Conservation (phyloP, 2,113 vertebrate species). For the Holacanthus passer region DNA sequence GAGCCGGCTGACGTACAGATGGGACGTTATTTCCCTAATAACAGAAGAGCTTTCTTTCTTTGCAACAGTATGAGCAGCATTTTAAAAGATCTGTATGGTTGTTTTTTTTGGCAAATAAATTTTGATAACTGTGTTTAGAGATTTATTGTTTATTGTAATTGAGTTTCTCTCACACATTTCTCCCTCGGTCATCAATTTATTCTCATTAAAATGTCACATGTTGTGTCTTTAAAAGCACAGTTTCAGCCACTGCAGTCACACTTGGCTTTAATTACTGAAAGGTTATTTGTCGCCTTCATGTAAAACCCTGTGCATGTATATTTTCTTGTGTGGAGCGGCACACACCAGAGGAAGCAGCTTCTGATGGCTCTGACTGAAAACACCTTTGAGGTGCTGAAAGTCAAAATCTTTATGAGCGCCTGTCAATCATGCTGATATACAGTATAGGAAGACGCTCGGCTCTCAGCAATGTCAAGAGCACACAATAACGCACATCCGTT, state of each 20-base stretch:
- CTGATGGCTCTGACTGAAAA: conserved; percentile 29
- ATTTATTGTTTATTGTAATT: not conserved
- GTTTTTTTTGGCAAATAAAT: not conserved
- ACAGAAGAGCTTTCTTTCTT: no score
- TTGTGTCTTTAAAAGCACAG: not conserved
- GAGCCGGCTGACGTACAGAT: not conserved
- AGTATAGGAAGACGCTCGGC: conserved; percentile 47
- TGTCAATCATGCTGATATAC: conserved; percentile 49
- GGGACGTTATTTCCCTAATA: no score
- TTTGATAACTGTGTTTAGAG: not conserved
- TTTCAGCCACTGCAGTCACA: not conserved
- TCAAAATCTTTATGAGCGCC: conserved; percentile 56
- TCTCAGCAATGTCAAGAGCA: conserved; percentile 53
- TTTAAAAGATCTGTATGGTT: not conserved
- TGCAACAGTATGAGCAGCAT: not conserved
- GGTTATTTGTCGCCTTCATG: conserved; percentile 8
- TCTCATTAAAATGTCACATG: not conserved
- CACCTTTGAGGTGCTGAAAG: conserved; percentile 46
- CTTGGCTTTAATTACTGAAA: conserved; percentile 19
- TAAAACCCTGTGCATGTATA: not conserved
- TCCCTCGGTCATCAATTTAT: not conserved
- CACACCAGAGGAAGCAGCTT: not conserved
- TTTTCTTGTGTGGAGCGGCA: not conserved
- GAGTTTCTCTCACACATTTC: not conserved
- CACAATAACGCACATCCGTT: conserved; percentile 51